Conservation (phyloP, 2,888 invertebrate species). For the Lycocerus yunnanus region DNA sequence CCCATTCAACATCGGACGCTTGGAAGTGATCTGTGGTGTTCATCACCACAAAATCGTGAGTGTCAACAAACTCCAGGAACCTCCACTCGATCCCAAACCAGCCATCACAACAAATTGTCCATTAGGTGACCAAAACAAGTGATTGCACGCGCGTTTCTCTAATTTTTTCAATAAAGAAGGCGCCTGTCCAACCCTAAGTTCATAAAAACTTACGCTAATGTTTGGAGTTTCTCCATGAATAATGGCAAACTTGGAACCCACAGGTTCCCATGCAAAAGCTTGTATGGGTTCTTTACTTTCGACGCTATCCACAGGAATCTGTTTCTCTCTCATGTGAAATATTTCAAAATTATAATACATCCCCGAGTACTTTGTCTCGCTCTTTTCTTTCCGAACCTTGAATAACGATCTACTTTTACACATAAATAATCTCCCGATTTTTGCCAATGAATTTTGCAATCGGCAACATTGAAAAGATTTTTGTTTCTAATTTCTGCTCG, state of each 20-base stretch:
- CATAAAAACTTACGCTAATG: constrained; percentile 90
- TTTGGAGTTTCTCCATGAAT: constrained; percentile 92
- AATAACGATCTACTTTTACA: constrained; percentile 68
- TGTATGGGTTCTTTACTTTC: constrained; percentile 93
- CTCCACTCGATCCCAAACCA: constrained; percentile 81
- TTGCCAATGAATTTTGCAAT: constrained; percentile 99
- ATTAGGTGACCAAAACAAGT: constrained; percentile 93
- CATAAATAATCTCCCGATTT: constrained; percentile 97
- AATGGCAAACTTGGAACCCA: constrained; percentile 94
- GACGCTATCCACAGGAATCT: constrained; percentile 96
- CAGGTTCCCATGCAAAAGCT: constrained; percentile 98
- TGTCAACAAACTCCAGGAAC: constrained; percentile 92
- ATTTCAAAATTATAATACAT: constrained; percentile 99
- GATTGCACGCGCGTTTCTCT: constrained; percentile 88
- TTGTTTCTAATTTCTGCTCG: constrained; percentile 88
- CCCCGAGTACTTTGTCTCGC: constrained; percentile 91
- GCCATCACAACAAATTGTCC: constrained; percentile 96
- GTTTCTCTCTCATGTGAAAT: constrained; percentile 97
- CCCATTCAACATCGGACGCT: constrained; percentile 97
- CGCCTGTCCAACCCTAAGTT: constrained; percentile 87
- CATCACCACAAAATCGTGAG: constrained; percentile 95
- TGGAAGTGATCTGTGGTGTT: constrained; percentile 90
- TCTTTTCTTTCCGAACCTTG: constrained; percentile 95
- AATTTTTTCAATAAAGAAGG: constrained; percentile 85
- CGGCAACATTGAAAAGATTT: constrained; percentile 96